Percentiles rank a stretch among this genome's conserved stretches.
phyloP scores from a whole-genome alignment of 2,113 vertebrate species.

The Lates calcarifer region DNA sequence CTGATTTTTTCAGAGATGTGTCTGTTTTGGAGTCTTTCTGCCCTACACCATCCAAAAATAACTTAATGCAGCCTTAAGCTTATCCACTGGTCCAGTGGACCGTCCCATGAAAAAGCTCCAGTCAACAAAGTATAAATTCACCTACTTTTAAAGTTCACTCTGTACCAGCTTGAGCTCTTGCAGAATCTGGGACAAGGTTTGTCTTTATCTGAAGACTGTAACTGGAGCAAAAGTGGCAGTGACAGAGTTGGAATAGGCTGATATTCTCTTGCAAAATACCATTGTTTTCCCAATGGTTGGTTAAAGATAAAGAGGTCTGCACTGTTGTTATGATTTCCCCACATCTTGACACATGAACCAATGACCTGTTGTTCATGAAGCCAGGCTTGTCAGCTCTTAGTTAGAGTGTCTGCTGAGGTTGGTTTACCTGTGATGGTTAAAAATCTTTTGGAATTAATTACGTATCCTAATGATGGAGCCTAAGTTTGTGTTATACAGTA shows the following conservation, averaged over 20 bases:
- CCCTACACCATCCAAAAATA: background rate
- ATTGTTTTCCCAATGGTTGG: conserved; percentile 35
- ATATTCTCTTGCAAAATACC: conserved; percentile 61
- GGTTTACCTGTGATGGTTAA: background rate
- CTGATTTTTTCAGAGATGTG: conserved; percentile 12
- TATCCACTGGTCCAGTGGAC: background rate
- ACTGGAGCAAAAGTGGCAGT: conserved; percentile 71
- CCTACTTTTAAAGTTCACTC: conserved; percentile 67
- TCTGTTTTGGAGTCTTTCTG: background rate
- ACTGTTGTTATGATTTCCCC: conserved; percentile 30
- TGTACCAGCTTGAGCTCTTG: conserved; percentile 52
- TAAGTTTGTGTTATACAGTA: too few species aligned
- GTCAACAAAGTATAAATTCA: conserved; percentile 42
- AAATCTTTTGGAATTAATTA: background rate
- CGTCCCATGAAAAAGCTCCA: conserved; percentile 13
- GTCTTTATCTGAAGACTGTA: conserved; percentile 69
- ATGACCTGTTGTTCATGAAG: conserved; percentile 1
- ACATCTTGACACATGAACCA: conserved; percentile 32
- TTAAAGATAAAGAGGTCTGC: conserved; percentile 53
- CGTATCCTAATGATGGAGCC: too few species aligned
- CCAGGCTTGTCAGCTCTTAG: background rate
- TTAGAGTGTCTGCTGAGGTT: background rate
- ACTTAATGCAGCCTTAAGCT: background rate
- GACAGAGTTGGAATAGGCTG: conserved; percentile 62
- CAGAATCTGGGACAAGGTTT: conserved; percentile 79